Evolutionary conservation across 92 coral and sea anemone species (phyloP).

Genomic region (Porites lobata): DNA sequence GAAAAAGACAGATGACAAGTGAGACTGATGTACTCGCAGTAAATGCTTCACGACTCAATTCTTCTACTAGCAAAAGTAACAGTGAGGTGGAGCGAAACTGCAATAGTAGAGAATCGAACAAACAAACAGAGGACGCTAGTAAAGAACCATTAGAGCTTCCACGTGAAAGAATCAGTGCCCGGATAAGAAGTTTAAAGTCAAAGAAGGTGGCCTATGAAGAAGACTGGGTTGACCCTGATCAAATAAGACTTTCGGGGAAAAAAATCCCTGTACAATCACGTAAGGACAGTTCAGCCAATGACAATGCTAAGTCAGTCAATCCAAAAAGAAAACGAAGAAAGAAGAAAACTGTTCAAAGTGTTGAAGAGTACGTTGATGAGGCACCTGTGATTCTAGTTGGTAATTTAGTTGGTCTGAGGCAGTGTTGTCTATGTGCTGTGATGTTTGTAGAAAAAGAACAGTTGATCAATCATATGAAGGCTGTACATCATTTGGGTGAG

Average conservation of each 20-base stretch:
- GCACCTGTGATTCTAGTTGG: slow-evolving; percentile 50
- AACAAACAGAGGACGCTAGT: background rate
- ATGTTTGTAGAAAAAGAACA: slow-evolving; percentile 53
- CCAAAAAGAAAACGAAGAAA: slow-evolving; percentile 29
- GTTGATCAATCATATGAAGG: slow-evolving; percentile 46
- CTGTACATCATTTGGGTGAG: slow-evolving; percentile 48
- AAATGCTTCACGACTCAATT: slow-evolving; percentile 1
- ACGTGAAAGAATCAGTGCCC: slow-evolving; percentile 40
- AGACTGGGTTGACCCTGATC: slow-evolving; percentile 43
- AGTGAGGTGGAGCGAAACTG: background rate
- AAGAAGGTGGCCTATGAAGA: slow-evolving; percentile 22
- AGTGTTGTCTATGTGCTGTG: slow-evolving; percentile 42
- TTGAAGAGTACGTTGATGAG: slow-evolving; percentile 42
- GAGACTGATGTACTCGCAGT: background rate
- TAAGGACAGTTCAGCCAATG: slow-evolving; percentile 10
- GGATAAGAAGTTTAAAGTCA: slow-evolving; percentile 31
- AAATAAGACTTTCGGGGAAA: slow-evolving; percentile 23
- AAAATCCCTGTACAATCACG: slow-evolving; percentile 19
- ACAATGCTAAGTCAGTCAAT: slow-evolving; percentile 8
- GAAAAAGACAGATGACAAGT: slow-evolving; percentile 2
- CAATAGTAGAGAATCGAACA: background rate
- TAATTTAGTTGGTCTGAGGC: slow-evolving; percentile 52
- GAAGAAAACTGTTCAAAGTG: slow-evolving; percentile 25
- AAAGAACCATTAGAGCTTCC: background rate
- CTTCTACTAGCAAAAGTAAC: background rate